These are phyloP conservation scores for Tadarida brasiliensis DNA, from an alignment of 2,797 vertebrate species.

Conservation along the genomic window DNA sequence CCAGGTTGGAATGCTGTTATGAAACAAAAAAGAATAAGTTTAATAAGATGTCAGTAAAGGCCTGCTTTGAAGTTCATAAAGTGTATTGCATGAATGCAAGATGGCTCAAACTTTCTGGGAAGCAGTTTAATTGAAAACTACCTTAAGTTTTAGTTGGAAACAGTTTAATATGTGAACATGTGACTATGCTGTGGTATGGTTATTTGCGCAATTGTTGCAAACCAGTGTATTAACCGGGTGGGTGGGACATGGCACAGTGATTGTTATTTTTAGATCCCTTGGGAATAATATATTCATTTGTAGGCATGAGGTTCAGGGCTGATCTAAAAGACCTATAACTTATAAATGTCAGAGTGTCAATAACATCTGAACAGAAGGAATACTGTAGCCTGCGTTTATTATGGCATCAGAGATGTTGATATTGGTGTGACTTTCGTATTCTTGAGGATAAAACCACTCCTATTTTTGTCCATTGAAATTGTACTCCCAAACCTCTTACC, in stretches of 20 bases:
- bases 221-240: background rate
- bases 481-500: background rate
- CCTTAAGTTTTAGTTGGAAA: constrained; percentile 18
- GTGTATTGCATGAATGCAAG: background rate
- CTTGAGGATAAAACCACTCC: background rate
- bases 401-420: background rate
- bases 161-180: background rate
- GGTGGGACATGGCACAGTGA: background rate
- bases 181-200: background rate
- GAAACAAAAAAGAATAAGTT: constrained; percentile 57
- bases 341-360: background rate
- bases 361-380: background rate
- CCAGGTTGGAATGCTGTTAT: constrained; percentile 34
- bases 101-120: background rate
- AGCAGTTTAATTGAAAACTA: background rate
- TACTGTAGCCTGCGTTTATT: background rate
- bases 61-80: constrained; percentile 52
- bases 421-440: background rate
- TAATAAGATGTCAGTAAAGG: constrained; percentile 44
- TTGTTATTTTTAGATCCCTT: background rate
- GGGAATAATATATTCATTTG: background rate
- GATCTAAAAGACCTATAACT: background rate
- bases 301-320: background rate
- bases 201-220: background rate
- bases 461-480: background rate